These are phyloP conservation scores for Macrotus californicus DNA, from an alignment of 2,113 vertebrate species.

Conservation along the genomic window DNA sequence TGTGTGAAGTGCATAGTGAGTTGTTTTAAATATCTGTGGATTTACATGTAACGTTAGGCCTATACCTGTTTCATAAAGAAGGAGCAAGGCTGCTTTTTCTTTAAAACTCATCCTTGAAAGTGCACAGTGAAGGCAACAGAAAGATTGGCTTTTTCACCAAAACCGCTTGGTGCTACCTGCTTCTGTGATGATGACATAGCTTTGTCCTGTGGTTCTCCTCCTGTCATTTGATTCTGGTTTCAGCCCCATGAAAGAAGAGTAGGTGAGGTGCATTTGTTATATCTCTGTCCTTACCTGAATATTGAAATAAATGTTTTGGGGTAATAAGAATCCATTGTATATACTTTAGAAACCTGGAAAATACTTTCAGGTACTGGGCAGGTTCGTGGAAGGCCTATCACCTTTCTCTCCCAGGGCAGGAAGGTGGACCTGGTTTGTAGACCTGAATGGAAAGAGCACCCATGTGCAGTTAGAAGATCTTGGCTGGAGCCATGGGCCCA, in stretches of 20 bases:
- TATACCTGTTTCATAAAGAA: background rate
- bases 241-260: background rate
- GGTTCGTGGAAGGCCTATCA: background rate
- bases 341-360: background rate
- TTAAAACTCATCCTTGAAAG: background rate
- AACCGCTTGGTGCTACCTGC: background rate
- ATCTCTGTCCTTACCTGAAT: background rate
- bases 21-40: slow-evolving; percentile 11
- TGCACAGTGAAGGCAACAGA: background rate
- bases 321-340: background rate
- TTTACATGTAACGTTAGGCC: background rate
- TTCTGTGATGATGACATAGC: background rate
- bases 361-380: background rate
- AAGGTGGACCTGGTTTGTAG: background rate
- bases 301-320: background rate
- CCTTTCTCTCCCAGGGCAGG: background rate
- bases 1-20: background rate
- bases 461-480: background rate
- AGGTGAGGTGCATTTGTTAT: background rate
- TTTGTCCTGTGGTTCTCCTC: background rate
- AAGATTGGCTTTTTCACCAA: background rate
- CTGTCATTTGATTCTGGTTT: background rate
- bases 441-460: background rate
- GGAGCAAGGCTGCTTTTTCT: background rate
- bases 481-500: background rate